phyloP scores from a whole-genome alignment of 2,113 vertebrate species.

The Myotis yumanensis region DNA sequence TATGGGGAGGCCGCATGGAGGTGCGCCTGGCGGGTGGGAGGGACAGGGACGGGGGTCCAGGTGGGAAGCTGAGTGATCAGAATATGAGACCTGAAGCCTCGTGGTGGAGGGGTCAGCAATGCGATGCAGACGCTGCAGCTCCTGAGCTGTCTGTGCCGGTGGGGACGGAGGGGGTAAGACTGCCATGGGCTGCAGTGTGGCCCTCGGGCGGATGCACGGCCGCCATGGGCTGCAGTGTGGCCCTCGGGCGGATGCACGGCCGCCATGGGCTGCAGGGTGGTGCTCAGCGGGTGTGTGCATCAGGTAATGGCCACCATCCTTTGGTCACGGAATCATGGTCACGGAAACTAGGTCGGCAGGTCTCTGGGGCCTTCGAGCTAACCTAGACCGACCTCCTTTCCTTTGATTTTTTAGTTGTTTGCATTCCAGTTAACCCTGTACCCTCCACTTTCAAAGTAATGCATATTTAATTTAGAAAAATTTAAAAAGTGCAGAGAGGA shows the following conservation, averaged over 20 bases:
- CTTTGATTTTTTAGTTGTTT: not conserved
- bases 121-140: not conserved
- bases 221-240: not conserved
- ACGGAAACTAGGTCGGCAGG: not conserved
- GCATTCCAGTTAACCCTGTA: not conserved
- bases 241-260: not conserved
- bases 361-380: not conserved
- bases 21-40: not conserved
- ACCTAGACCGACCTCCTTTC: not conserved
- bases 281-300: not conserved
- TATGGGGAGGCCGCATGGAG: not conserved
- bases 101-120: not conserved
- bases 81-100: not conserved
- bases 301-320: not conserved
- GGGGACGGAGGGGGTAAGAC: not conserved
- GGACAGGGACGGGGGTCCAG: not conserved
- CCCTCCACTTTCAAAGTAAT: not conserved
- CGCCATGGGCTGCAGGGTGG: not conserved
- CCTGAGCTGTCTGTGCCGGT: not conserved
- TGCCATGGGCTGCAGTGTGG: not conserved
- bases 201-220: not conserved
- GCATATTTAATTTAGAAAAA: not conserved
- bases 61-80: constrained; percentile 19
- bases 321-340: not conserved
- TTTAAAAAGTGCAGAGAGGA: not conserved